These are phyloP conservation scores for Decapterus maruadsi DNA, from an alignment of 2,797 vertebrate genomes.

Conservation along the genomic window DNA sequence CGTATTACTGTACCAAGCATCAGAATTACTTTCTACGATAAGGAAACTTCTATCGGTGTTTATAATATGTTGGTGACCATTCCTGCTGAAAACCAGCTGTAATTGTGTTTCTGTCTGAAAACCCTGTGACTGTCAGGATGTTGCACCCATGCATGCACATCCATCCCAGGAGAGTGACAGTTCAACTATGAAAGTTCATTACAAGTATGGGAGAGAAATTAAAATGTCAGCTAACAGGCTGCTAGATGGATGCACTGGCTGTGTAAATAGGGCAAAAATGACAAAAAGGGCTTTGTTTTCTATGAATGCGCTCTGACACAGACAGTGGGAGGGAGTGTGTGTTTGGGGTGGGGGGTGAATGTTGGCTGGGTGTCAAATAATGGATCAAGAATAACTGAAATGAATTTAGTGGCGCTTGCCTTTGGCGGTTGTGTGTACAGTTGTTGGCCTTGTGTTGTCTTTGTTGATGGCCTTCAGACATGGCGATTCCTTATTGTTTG, in stretches of 20 bases:
- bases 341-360: neutral
- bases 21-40: constrained; percentile 16
- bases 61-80: constrained; percentile 17
- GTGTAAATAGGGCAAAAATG: constrained; percentile 63
- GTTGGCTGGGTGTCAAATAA: constrained; percentile 68
- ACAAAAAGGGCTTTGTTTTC: constrained; percentile 76
- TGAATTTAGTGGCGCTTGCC: constrained; percentile 63
- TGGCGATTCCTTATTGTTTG: constrained; percentile 63
- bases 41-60: constrained; percentile 6
- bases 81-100: constrained; percentile 32
- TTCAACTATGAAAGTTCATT: constrained; percentile 69
- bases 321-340: neutral
- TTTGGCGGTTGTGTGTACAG: constrained; percentile 71
- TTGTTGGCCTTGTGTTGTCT: constrained; percentile 63
- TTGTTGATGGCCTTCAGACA: constrained; percentile 68
- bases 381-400: constrained; percentile 54
- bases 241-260: constrained; percentile 49
- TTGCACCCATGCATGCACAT: constrained; percentile 30
- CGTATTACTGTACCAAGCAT: constrained; percentile 4
- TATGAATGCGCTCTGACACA: constrained; percentile 54
- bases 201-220: constrained; percentile 64
- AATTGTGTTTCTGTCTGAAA: constrained; percentile 62
- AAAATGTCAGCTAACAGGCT: constrained; percentile 65
- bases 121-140: constrained; percentile 32
- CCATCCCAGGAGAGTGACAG: constrained; percentile 64